Conservation (phyloP, 2,888 invertebrate species). For the Anorthoa munda region DNA sequence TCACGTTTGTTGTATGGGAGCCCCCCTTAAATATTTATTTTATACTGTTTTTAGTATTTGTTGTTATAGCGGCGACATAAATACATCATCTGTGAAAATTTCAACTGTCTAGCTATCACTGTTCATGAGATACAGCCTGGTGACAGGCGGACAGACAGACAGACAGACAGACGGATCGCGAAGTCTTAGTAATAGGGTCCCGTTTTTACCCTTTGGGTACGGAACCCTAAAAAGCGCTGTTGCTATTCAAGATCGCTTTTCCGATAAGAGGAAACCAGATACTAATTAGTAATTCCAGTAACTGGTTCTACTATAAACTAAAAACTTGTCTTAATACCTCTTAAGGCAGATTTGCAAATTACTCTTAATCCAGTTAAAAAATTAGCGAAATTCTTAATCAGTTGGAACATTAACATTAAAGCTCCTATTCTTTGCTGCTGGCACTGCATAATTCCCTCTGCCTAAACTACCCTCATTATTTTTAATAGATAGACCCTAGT, state of each 20-base stretch:
- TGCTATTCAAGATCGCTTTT: not conserved
- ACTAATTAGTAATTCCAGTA: conserved; percentile 6
- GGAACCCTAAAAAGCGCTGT: too few relatives aligned
- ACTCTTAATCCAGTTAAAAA: conserved; percentile 34
- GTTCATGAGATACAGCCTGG: too few relatives aligned
- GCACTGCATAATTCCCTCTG: conserved; percentile 49
- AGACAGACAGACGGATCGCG: too few relatives aligned
- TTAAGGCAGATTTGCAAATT: conserved; percentile 47
- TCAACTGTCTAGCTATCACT: too few relatives aligned
- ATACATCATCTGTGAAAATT: too few relatives aligned
- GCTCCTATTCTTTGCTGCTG: conserved; percentile 58
- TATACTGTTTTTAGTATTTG: too few relatives aligned
- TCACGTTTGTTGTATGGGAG: too few relatives aligned
- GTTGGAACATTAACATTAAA: conserved; percentile 46
- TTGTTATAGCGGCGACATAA: too few relatives aligned
- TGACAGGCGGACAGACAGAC: too few relatives aligned
- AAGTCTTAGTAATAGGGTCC: too few relatives aligned
- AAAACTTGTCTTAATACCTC: conserved; percentile 43
- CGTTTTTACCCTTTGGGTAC: too few relatives aligned
- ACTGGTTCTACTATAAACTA: conserved; percentile 12
- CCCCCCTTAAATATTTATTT: too few relatives aligned
- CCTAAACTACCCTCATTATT: conserved; percentile 54
- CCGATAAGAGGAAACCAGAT: not conserved
- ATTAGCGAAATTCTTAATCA: conserved; percentile 48
- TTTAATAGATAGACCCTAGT: conserved; percentile 59